Evolutionary conservation across 1,140 invertebrate genomes (phyloP), one percentile per base, ranked within the genome.

Genomic region (Lepidotrigona ventralis): DNA sequence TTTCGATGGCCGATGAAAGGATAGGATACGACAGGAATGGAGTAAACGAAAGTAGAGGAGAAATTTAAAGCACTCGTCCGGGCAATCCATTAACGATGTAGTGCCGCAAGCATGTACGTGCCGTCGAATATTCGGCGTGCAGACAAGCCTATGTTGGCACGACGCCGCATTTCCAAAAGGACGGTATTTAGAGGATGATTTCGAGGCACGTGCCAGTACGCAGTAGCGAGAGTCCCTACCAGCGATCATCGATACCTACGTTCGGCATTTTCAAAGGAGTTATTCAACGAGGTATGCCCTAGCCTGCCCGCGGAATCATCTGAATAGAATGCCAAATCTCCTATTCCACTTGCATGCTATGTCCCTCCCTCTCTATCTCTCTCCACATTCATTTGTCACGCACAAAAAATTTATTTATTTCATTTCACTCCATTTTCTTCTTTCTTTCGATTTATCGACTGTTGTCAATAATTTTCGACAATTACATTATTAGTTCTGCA

Each of bases 151-250:
- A 39, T 12, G 53, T 19, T 80, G 77, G 84, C 71, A 71, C 60
- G 79, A 58, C 64, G 79, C 64, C 79, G 79, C 75, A 82, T 87
- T 82, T 79, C 68, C 77, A 73, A 83, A 79, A 85, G 81, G 85
- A 83, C 75, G 88, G 89, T 86, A 91, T 91, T 86, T 88, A 84
- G 72, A 84, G 82, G 84, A 90, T 88, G 87, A 90, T 86, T 88
- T 88, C 72, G 83, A 84, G 85, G 71, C 87, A 90, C 90, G 90
- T 89, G 89, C 84, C 76, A 33, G 58, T 82, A 82, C 76, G 66
- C 81, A 85, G 83, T 83, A 72, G 39, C 39, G 6, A 46, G 39
- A 46, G 39, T 46, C 39, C 6, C 39, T 46, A 46, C 39, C 8
- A 46, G 80, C 80, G 84, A 75, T 26, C 81, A 84, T 85, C 72